Evolutionary conservation across 2,888 invertebrate species (phyloP).

Genomic region (Eupithecia tripunctaria): DNA sequence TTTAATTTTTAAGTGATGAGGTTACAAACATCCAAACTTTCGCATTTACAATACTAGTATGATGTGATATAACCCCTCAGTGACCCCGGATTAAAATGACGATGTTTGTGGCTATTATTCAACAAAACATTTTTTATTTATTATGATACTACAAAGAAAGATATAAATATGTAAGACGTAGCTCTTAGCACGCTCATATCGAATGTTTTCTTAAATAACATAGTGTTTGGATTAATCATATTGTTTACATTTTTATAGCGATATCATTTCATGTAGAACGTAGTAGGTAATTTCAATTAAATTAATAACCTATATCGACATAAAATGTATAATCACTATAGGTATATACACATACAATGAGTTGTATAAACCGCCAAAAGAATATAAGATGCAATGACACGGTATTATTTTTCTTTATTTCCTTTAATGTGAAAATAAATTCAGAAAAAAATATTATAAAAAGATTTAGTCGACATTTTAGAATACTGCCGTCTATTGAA

Average conservation of each 20-base stretch:
- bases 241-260: conserved; percentile 36
- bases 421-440: too few relatives aligned
- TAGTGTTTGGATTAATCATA: conserved; percentile 23
- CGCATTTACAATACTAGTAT: too few relatives aligned
- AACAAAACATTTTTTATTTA: not conserved
- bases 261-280: conserved; percentile 18
- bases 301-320: not conserved
- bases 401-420: too few relatives aligned
- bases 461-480: too few relatives aligned
- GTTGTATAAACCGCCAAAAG: not conserved
- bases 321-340: not conserved
- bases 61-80: too few relatives aligned
- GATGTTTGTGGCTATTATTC: not conserved
- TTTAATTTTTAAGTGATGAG: too few relatives aligned
- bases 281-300: conserved; percentile 31
- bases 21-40: too few relatives aligned
- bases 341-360: not conserved
- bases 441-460: too few relatives aligned
- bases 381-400: not conserved
- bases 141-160: not conserved
- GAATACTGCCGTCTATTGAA: too few relatives aligned
- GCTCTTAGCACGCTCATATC: conserved; percentile 29
- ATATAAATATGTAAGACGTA: not conserved
- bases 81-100: not conserved
- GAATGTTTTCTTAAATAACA: conserved; percentile 27